Evolutionary conservation across 2,888 invertebrate genomes (phyloP), one percentile per base, ranked within the genome.

Genomic region (Cosmia pyralina): DNA sequence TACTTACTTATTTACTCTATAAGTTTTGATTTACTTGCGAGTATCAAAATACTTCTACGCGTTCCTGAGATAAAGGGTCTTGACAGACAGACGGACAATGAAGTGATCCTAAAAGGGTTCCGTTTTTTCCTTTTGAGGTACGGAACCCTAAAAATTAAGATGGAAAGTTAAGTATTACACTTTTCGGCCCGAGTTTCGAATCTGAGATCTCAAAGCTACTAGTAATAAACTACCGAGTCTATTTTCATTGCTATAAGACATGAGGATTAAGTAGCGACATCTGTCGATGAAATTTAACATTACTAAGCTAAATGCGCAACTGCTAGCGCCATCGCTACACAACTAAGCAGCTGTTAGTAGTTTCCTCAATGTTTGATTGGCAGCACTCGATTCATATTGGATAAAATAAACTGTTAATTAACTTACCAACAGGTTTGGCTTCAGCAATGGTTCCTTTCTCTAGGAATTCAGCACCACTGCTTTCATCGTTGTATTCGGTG

Each of bases 341-440:
- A 53, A n/a, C 19, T 5, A 46, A 4, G 38, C 52, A 62, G 38
- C 11, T 8, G 13, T 19, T 34, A 34, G 0, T 38, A 59, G 62
- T 53, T 71, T 57, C 34, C 3, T n/a, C 4, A 17, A 53, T 46
- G 1, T 52, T 52, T 17, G 5, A 68, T 48, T 70, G 68, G 79
- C 68, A 82, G 81, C 70, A 82, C 70, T 28, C 2, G n/a, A 10
- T 15, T 52, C 8, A 15, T 11, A 53, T 2, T 64, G 6, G 4
- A 13, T 53, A 11, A 7, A 1, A 28, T 2, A 48, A 65, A 57
- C 2, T 13, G 7, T 28, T 5, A 50, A 10, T 19, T 22, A 13
- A 89, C 96, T 92, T 85, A 96, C 98, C 98, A 60, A 98, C 96
- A 71, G 98, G 98, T 87, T 97, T 98, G 0, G 98, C 98, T 93